Percentiles rank a stretch among this genome's conserved stretches.
Conservation (phyloP, 2,113 vertebrate genomes). For the Ramphastos sulfuratus region DNA sequence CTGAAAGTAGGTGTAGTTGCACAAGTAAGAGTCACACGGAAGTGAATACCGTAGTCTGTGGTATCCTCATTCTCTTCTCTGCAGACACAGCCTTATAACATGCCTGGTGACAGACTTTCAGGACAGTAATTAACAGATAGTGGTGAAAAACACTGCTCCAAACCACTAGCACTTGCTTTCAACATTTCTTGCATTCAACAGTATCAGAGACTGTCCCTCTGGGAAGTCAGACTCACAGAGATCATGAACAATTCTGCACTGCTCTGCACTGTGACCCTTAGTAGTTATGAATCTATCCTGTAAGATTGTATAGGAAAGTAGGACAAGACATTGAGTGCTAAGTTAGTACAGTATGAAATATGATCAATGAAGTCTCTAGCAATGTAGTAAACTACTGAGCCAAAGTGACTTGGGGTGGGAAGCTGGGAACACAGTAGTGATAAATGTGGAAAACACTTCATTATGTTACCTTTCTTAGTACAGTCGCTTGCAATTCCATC, state of each 20-base stretch:
- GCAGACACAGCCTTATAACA: neutral
- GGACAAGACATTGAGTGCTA: neutral
- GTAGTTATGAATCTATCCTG: neutral
- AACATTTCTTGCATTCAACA: neutral
- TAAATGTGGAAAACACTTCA: slow-evolving; percentile 8
- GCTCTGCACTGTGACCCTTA: neutral
- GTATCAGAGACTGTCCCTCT: neutral
- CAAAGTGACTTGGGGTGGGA: neutral
- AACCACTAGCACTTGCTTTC: neutral
- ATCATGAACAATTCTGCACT: neutral
- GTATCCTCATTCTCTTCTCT: neutral
- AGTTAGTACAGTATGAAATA: neutral
- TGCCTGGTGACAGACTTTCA: neutral
- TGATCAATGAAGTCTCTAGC: slow-evolving; percentile 2
- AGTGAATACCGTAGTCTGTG: neutral
- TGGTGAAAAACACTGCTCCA: neutral
- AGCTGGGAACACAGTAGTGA: neutral
- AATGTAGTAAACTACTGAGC: slow-evolving; percentile 6
- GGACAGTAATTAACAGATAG: neutral
- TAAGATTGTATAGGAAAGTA: neutral
- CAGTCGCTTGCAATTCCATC: neutral
- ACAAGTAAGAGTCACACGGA: accelerated
- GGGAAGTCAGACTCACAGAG: neutral
- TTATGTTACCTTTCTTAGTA: neutral
- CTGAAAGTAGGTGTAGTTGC: neutral